These are phyloP conservation scores for Ctenopoma multispine DNA, from an alignment of 2,797 vertebrate genomes.

Conservation along the genomic window DNA sequence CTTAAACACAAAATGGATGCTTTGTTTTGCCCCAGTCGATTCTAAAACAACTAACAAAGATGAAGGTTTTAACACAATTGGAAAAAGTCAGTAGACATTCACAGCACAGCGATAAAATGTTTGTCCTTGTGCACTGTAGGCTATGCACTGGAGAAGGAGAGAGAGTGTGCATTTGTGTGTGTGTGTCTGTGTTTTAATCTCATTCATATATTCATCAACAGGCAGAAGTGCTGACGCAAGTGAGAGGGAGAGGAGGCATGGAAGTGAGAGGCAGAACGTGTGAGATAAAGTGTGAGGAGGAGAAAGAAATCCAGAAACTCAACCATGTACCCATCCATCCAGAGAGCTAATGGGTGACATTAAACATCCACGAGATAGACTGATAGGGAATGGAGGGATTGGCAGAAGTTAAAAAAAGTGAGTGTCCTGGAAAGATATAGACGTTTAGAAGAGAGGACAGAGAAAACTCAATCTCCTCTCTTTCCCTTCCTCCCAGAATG, in stretches of 20 bases:
- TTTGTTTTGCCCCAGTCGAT: constrained; percentile 3
- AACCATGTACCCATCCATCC: background rate
- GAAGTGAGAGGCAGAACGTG: constrained; percentile 65
- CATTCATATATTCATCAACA: constrained; percentile 81
- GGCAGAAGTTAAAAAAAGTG: background rate
- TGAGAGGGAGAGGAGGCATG: constrained; percentile 66
- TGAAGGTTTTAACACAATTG: background rate
- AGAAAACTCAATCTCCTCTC: constrained; percentile 16
- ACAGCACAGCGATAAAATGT: constrained; percentile 29
- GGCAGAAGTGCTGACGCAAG: constrained; percentile 79
- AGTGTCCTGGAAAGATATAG: background rate
- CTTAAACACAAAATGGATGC: constrained; percentile 1
- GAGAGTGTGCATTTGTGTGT: constrained; percentile 22
- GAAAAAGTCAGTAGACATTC: background rate
- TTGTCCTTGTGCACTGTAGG: constrained; percentile 7
- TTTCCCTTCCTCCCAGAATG: background rate
- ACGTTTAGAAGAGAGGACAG: constrained; percentile 10
- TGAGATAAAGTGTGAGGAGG: constrained; percentile 57
- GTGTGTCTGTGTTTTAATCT: constrained; percentile 68
- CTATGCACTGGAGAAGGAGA: constrained; percentile 12
- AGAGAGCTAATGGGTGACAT: constrained; percentile 22
- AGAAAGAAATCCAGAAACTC: constrained; percentile 49
- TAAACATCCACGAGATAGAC: constrained; percentile 32
- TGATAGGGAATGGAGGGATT: constrained; percentile 12
- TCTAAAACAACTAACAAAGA: background rate